Percentiles rank a stretch among this genome's conserved stretches.
Evolutionary conservation across 2,113 vertebrate genomes (phyloP).

Genomic region (Abramis brama): DNA sequence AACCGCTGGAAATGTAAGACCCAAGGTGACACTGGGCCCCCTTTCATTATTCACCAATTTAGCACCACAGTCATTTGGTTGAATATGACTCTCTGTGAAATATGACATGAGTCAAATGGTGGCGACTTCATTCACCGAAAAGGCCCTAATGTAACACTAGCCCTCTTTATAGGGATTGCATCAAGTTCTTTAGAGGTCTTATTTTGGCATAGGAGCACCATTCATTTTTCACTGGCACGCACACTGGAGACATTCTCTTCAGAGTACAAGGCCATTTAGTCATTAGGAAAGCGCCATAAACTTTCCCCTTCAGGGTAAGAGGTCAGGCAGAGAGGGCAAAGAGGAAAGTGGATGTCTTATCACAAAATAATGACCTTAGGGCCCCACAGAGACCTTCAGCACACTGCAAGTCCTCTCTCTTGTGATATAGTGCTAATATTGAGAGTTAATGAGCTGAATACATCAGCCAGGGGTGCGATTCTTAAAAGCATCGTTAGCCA

Average conservation of each 20-base stretch:
- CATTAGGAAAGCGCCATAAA: slow-evolving; percentile 26
- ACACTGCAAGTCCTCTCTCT: neutral
- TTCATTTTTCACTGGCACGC: slow-evolving; percentile 16
- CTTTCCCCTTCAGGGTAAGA: slow-evolving; percentile 19
- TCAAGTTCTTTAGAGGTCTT: slow-evolving; percentile 6
- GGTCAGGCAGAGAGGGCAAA: slow-evolving; percentile 21
- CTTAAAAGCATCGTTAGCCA: too few species aligned
- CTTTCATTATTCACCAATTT: slow-evolving; percentile 42
- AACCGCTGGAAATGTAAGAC: neutral
- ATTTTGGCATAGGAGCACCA: slow-evolving; percentile 37
- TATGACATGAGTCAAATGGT: slow-evolving; percentile 33
- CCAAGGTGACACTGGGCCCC: slow-evolving; percentile 1
- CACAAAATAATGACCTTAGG: neutral
- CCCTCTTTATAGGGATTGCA: slow-evolving; percentile 8
- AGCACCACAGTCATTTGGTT: slow-evolving; percentile 25
- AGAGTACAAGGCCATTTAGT: neutral
- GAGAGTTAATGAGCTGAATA: neutral
- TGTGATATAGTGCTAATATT: neutral
- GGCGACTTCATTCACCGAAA: slow-evolving; percentile 18
- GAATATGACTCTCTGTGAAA: slow-evolving; percentile 39
- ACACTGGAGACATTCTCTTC: slow-evolving; percentile 35
- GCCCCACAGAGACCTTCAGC: neutral
- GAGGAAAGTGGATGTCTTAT: slow-evolving; percentile 20
- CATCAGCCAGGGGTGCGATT: neutral
- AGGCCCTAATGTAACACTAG: slow-evolving; percentile 12